These are phyloP conservation scores for Leuciscus waleckii DNA, from an alignment of 2,797 vertebrate genomes.

Conservation along the genomic window DNA sequence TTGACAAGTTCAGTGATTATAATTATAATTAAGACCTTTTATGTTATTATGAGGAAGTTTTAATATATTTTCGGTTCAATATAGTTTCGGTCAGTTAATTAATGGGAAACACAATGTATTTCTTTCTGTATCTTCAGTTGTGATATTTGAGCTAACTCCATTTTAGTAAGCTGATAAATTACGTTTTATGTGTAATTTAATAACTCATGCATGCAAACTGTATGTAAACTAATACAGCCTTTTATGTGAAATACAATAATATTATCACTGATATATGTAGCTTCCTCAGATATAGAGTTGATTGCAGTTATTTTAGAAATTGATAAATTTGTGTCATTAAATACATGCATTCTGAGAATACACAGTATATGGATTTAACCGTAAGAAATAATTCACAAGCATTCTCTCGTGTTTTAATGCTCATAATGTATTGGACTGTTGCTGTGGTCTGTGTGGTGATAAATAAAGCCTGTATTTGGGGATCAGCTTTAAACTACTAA, in stretches of 20 bases:
- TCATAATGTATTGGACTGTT: not conserved
- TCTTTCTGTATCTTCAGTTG: not conserved
- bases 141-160: not conserved
- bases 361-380: not conserved
- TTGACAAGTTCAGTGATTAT: too few species aligned
- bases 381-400: not conserved
- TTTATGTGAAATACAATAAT: conserved; percentile 36
- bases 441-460: not conserved
- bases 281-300: not conserved
- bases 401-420: not conserved
- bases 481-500: not conserved
- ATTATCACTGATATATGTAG: not conserved
- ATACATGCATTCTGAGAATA: conserved; percentile 2
- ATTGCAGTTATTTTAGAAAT: conserved; percentile 2
- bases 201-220: not conserved
- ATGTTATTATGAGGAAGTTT: not conserved
- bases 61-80: not conserved
- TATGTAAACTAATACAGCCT: conserved; percentile 33
- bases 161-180: conserved; percentile 14
- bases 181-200: conserved; percentile 16
- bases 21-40: not conserved
- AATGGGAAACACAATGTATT: not conserved
- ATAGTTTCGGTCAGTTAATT: too few species aligned
- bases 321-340: conserved; percentile 7
- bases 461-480: not conserved